phyloP scores from a whole-genome alignment of 2,113 vertebrate species.

The Protobothrops flavoviridis region DNA sequence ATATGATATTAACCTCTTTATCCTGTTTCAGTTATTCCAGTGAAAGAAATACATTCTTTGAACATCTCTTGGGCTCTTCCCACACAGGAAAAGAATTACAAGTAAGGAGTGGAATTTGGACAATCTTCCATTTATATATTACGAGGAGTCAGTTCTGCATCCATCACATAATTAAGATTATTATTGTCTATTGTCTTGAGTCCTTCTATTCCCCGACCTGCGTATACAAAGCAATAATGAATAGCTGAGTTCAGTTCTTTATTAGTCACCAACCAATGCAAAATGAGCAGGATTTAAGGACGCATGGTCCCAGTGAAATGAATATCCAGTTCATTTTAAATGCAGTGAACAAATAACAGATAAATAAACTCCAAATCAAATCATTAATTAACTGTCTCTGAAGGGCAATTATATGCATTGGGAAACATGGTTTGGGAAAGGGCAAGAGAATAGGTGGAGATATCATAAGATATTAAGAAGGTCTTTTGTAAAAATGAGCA shows the following conservation, averaged over 20 bases:
- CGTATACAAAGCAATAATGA: background rate
- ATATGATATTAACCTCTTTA: slow-evolving; percentile 25
- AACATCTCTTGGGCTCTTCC: slow-evolving; percentile 84
- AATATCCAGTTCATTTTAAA: background rate
- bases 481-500: background rate
- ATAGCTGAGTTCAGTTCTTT: background rate
- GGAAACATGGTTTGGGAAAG: background rate
- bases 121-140: background rate
- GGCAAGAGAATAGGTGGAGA: background rate
- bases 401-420: background rate
- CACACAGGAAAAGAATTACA: slow-evolving; percentile 81
- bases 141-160: background rate
- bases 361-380: background rate
- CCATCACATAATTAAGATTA: background rate
- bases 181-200: background rate
- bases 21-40: slow-evolving; percentile 81
- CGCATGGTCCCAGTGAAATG: background rate
- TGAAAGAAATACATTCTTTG: slow-evolving; percentile 84
- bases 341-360: background rate
- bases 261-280: background rate
- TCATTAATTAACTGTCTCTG: background rate
- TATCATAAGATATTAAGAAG: background rate
- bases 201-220: background rate
- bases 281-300: background rate
- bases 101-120: slow-evolving; percentile 65